Conservation (phyloP, 2,113 vertebrate genomes). For the Saguinus midas region DNA sequence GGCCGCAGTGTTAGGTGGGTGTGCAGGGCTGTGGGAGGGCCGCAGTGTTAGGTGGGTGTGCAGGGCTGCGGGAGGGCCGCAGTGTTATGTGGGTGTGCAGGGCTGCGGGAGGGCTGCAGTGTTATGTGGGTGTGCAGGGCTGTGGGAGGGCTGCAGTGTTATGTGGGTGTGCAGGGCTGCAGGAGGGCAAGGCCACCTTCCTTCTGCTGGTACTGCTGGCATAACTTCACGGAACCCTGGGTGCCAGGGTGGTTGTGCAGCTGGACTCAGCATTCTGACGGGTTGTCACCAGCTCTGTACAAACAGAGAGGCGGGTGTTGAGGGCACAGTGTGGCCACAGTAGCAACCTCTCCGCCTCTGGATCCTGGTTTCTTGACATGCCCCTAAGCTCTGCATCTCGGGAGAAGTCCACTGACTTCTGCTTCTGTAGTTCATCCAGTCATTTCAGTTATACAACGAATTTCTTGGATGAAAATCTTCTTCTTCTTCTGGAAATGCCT, state of each 20-base stretch:
- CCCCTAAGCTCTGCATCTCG: background rate
- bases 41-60: background rate
- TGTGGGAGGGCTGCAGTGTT: too few relatives aligned
- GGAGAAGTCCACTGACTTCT: background rate
- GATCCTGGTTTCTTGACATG: background rate
- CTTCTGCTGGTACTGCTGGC: background rate
- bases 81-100: too few relatives aligned
- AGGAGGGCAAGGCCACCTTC: background rate
- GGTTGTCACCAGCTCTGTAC: background rate
- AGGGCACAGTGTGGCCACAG: background rate
- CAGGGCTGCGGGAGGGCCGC: background rate
- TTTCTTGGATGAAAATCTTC: background rate
- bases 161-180: too few relatives aligned
- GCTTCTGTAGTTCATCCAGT: background rate
- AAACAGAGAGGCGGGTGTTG: background rate
- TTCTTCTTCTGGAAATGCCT: background rate
- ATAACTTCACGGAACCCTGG: background rate
- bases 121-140: too few relatives aligned
- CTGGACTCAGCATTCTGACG: too few relatives aligned
- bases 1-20: too few relatives aligned
- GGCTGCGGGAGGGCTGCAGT: too few relatives aligned
- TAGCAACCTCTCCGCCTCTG: background rate
- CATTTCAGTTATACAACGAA: background rate
- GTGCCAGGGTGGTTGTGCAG: accelerated
- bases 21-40: too few relatives aligned